Evolutionary conservation across 2,113 vertebrate species (phyloP), one percentile per base, ranked within the genome.

Genomic region (Haemorhous mexicanus): DNA sequence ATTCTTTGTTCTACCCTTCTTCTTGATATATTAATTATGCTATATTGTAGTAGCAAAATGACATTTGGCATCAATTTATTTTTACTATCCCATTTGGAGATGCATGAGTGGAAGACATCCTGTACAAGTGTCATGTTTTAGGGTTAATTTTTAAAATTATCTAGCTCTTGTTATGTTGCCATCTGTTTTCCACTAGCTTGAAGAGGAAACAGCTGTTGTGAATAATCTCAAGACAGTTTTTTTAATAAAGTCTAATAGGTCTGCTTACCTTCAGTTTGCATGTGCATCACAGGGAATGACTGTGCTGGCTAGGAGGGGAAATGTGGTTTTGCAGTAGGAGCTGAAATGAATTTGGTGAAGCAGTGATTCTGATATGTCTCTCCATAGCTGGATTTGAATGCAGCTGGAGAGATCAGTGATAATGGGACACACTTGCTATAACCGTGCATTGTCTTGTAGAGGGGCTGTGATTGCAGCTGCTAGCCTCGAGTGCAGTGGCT

Each of bases 181-280:
- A 94, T 97, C 96, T 97, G 96, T 96, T 95, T 96, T 95, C 69
- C 80, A 93, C 80, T 89, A 93, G 77, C 76, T 84, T 96, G 93
- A 94, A 97, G 94, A 94, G 96, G 96, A 95, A 95, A 47, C 95
- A 97, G 95, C 95, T 97, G 96, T 92, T 92, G 84, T 87, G 95
- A 93, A 81, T 95, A 81, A 94, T 94, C 77, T 94, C 89, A 87
- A 94, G 80, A 78, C 69, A 81, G 64, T 94, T 56, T 94, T 92
- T 96, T 91, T 95, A 94, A 94, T 93, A 94, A 93, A 84, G 73
- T 84, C 81, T 93, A 84, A 87, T 94, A 93, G 90, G 47, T 91
- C 93, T 87, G 80, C 69, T 81, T 96, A 97, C 96, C 95, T 97
- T 90, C 94, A 78, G 76, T 73, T 72, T 84, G 52, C 56, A 32